phyloP scores from a whole-genome alignment of 2,888 invertebrate species.

The Agriopis leucophaearia region DNA sequence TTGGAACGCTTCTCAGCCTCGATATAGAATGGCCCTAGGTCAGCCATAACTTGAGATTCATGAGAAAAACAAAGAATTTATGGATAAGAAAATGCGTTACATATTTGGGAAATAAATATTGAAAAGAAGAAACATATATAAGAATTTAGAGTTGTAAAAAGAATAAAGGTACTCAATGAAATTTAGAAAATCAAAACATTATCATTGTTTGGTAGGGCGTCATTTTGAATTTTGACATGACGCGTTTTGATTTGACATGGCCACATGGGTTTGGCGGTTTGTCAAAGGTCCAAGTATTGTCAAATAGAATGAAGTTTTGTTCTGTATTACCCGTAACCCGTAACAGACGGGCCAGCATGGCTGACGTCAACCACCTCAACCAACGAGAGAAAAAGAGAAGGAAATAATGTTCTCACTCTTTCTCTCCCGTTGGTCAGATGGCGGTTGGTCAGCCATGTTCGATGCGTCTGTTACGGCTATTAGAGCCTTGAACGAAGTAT shows the following conservation, averaged over 20 bases:
- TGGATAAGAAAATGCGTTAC: not conserved
- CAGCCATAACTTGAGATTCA: slow-evolving; percentile 17
- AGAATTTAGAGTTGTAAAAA: not conserved
- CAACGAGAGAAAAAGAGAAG: too few species aligned
- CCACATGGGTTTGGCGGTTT: too few species aligned
- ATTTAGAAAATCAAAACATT: not conserved
- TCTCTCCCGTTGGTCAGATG: too few species aligned
- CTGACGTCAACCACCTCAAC: too few species aligned
- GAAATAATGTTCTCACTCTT: too few species aligned
- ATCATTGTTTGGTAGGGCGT: not conserved
- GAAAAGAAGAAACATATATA: not conserved
- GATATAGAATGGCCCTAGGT: slow-evolving; percentile 49
- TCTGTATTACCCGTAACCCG: too few species aligned
- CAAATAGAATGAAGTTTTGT: too few species aligned
- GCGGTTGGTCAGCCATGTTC: too few species aligned
- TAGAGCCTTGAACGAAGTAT: too few species aligned
- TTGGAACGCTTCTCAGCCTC: slow-evolving; percentile 59
- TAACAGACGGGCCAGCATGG: too few species aligned
- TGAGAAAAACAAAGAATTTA: not conserved
- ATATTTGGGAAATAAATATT: not conserved
- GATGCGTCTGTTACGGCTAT: too few species aligned
- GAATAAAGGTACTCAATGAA: not conserved
- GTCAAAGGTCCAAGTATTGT: too few species aligned
- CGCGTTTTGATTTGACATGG: not conserved
- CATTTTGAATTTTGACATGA: not conserved